phyloP scores from a whole-genome alignment of 2,113 vertebrate genomes.

The Callorhinus ursinus region DNA sequence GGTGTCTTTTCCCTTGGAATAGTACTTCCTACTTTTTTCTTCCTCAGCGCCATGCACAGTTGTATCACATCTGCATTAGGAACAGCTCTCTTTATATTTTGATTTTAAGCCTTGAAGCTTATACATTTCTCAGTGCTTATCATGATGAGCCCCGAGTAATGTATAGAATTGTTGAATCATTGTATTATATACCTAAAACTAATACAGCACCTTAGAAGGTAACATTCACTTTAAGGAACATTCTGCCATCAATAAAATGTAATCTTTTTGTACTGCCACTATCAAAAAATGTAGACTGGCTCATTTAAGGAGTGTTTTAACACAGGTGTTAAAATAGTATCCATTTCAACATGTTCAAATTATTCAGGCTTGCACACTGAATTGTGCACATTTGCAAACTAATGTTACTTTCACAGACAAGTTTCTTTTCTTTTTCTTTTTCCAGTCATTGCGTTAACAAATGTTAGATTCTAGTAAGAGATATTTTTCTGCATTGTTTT shows the following conservation, averaged over 20 bases:
- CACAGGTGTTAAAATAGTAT: neutral
- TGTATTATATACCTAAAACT: neutral
- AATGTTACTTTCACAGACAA: neutral
- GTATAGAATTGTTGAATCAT: neutral
- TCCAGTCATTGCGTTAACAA: neutral
- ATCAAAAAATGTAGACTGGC: neutral
- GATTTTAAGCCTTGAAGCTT: neutral
- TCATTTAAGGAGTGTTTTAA: neutral
- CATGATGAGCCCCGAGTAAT: neutral
- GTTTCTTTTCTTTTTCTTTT: neutral
- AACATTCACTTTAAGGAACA: neutral
- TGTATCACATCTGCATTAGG: neutral
- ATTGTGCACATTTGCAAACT: neutral
- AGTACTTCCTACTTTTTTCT: neutral
- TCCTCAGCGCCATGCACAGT: neutral
- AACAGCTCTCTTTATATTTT: neutral
- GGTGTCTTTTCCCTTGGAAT: neutral
- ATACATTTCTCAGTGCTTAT: neutral
- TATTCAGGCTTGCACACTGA: neutral
- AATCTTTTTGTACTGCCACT: neutral
- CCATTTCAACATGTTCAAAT: neutral
- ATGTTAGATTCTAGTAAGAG: neutral
- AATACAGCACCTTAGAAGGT: neutral
- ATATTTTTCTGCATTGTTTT: conserved; percentile 12
- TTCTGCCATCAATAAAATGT: neutral